A percentile compares a stretch with the other conserved stretches of the same genome.
Conservation (phyloP, 2,113 vertebrate genomes). For the Diadophis punctatus region DNA sequence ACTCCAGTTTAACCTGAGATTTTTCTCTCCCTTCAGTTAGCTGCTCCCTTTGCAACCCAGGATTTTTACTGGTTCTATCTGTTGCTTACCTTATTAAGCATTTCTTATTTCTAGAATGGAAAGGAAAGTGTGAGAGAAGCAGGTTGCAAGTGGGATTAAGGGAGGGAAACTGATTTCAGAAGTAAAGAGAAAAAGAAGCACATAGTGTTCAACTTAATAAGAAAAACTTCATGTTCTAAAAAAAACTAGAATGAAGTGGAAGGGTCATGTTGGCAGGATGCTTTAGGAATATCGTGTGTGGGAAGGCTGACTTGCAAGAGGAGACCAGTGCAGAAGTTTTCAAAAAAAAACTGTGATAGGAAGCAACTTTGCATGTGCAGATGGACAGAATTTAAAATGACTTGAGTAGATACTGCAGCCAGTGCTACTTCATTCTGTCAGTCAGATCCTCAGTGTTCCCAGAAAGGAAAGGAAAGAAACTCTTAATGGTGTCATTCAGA, state of each 20-base stretch:
- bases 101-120: not conserved
- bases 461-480: not conserved
- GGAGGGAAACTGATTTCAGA: not conserved
- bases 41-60: not conserved
- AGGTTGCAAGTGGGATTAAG: not conserved
- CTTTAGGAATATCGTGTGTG: not conserved
- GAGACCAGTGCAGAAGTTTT: too few relatives aligned
- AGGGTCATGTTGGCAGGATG: not conserved
- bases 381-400: not conserved
- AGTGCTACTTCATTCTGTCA: not conserved
- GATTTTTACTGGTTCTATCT: not conserved
- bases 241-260: not conserved
- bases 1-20: not conserved
- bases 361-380: not conserved
- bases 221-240: not conserved
- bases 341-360: not conserved
- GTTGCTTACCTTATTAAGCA: not conserved
- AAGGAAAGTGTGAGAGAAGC: not conserved
- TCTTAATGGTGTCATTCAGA: not conserved
- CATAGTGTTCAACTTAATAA: not conserved
- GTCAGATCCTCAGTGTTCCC: not conserved
- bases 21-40: not conserved
- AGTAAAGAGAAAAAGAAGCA: not conserved
- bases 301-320: not conserved
- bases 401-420: not conserved